Evolutionary conservation across 1,140 invertebrate genomes (phyloP), one percentile per base, ranked within the genome.

Genomic region (Megalonaias nervosa): DNA sequence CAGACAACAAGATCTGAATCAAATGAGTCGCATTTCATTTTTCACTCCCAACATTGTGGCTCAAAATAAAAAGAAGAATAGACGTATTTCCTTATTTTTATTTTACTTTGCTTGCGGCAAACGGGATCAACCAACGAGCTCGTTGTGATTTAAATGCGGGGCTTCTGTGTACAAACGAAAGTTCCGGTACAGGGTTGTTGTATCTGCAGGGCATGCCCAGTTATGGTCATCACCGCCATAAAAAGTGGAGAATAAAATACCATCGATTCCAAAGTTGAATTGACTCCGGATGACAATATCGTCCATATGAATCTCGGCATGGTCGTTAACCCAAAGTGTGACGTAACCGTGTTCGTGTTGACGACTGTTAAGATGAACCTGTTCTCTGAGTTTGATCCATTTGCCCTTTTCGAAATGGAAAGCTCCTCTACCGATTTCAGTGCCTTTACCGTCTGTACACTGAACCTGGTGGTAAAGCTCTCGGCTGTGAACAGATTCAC

Each of bases 221-320:
- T 21, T 66, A 11, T 17, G 19, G 67, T 81, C 80, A 38, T 62
- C 48, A 16, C 86, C 86, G 14, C 85, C 86, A 62, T 84, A 88
- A 71, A 88, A 88, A 3, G 85, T 86, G 1, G 82, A 88, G 71
- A 88, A 88, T 75, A 81, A 86, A 56, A 87, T 80, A 11, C 85
- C 85, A 38, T 82, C 79, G 56, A 86, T 82, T 15, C 81, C 64
- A 26, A 84, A 75, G 23, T 66, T 26, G 55, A 58, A 75, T 16
- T 77, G 48, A 67, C 72, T 75, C 16, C 83, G 65, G 19, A 82
- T 77, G 23, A 71, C 69, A 12, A 78, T 55, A 56, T 79, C 71
- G 6, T 62, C 67, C 21, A 76, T 55, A 21, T 78, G 62, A 17
- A 73, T 59, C 31, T 74, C 72, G 13, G 67, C 67, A 26, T 71